phyloP scores from a whole-genome alignment of 2,797 vertebrate species.

The Enteromius radiatus region DNA sequence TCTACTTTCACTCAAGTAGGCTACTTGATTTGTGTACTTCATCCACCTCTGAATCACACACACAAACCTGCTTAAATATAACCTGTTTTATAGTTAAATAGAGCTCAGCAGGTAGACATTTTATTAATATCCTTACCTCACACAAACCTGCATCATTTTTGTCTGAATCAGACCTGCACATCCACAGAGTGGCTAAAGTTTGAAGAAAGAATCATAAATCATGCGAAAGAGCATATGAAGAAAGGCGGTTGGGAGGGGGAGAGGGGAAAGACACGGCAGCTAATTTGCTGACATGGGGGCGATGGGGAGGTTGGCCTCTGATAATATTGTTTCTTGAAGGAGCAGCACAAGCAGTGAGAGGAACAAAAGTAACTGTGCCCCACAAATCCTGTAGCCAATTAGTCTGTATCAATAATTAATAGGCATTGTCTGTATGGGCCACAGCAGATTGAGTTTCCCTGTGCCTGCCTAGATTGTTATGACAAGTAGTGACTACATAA shows the following conservation, averaged over 20 bases:
- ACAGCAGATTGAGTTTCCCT: slow-evolving; percentile 82
- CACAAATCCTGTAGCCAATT: slow-evolving; percentile 96
- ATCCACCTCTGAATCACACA: too few species aligned
- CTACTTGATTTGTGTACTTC: too few species aligned
- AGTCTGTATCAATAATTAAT: slow-evolving; percentile 96
- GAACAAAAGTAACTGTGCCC: slow-evolving; percentile 84
- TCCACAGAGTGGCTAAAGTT: slow-evolving; percentile 56
- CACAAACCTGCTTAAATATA: neutral
- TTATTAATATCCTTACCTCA: slow-evolving; percentile 1
- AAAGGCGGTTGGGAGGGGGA: slow-evolving; percentile 40
- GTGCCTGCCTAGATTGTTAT: slow-evolving; percentile 91
- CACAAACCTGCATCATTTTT: slow-evolving; percentile 66
- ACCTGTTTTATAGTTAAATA: neutral
- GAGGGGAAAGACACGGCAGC: slow-evolving; percentile 72
- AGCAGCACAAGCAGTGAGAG: slow-evolving; percentile 72
- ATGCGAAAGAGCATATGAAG: slow-evolving; percentile 51
- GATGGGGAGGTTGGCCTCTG: slow-evolving; percentile 70
- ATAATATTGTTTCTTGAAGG: slow-evolving; percentile 81
- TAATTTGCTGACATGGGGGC: slow-evolving; percentile 81
- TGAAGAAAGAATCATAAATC: slow-evolving; percentile 69
- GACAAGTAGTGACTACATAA: slow-evolving; percentile 92
- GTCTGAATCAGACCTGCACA: slow-evolving; percentile 54
- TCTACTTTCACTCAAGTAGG: too few species aligned
- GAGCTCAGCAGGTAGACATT: neutral
- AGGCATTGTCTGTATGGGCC: slow-evolving; percentile 78